Evolutionary conservation across 2,888 invertebrate species (phyloP), one percentile per base, ranked within the genome.

Genomic region (Atrina japonica): DNA sequence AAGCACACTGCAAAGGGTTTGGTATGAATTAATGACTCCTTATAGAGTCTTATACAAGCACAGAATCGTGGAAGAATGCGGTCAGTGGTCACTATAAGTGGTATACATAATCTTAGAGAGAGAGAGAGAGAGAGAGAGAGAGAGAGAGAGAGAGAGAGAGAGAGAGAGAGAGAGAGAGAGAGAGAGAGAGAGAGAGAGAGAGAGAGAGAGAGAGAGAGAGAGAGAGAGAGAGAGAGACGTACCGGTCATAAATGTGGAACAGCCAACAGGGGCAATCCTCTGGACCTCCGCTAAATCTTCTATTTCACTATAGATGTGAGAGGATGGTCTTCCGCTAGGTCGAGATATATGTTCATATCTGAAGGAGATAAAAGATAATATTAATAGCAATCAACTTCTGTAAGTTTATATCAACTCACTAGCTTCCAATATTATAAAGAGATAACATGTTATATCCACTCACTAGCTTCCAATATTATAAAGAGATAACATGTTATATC

Each of bases 291-390:
- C 18, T 21, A 47, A 49, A 35, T 9, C 49, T 21, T 61, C 61
- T 7, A 61, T 61, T 23, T 61, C 61, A 6, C 47, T 49, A 49
- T 61, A 61, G 11, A 61, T 61, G 21, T 61, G 61, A n/a, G 47
- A 29, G 9, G 27, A 27, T 16, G 23, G 14, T 27, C 41, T n/a
- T 47, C n/a, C 45, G 1, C 23, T 27, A 0, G n/a, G 49, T 5
- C 18, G 23, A n/a, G 49, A 35, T 6, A 21, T 11, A 23, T 27
- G 23, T 14, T 61, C 61, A 49, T 61, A 61, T 16, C 61, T 61
- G 30, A 47, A 61, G 23, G 9, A n/a, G 30, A 18, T 18, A 45
- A 27, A 45, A 45, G 16, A 21, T 18, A 40, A 40, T 7, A 30
- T 27, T 14, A 40, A 7, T n/a, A n/a, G n/a, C n/a, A n/a, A n/a